These are phyloP conservation scores for Peromyscus melanophrys DNA, from an alignment of 2,797 vertebrate species.

Conservation along the genomic window DNA sequence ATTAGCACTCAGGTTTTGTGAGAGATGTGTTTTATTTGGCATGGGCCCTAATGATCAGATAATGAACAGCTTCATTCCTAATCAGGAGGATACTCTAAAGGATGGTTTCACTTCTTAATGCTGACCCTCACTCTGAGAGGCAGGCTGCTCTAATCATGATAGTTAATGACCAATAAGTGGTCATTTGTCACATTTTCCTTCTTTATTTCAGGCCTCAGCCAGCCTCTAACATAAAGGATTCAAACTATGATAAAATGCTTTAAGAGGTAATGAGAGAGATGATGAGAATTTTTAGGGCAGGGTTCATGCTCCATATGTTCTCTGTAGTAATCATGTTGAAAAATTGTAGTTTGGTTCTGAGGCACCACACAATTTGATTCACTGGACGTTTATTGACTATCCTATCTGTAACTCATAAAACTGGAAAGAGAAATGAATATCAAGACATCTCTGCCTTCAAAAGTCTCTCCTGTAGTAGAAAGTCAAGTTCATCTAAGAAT, in stretches of 20 bases:
- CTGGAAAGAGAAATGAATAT: slow-evolving; percentile 64
- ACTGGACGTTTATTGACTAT: slow-evolving; percentile 77
- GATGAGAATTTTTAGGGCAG: slow-evolving; percentile 80
- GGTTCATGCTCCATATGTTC: slow-evolving; percentile 83
- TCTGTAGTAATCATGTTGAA: slow-evolving; percentile 82
- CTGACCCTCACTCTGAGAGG: slow-evolving; percentile 81
- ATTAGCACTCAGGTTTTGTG: slow-evolving; percentile 55
- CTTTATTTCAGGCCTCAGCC: slow-evolving; percentile 74
- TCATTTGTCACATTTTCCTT: slow-evolving; percentile 83
- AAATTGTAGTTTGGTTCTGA: slow-evolving; percentile 78
- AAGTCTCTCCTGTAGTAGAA: not conserved
- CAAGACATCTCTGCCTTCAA: slow-evolving; percentile 14
- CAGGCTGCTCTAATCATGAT: slow-evolving; percentile 82
- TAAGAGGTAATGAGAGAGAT: slow-evolving; percentile 80
- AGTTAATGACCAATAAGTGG: slow-evolving; percentile 84
- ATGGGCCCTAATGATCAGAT: slow-evolving; percentile 66
- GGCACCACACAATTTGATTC: slow-evolving; percentile 70
- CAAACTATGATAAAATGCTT: slow-evolving; percentile 79
- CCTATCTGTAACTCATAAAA: slow-evolving; percentile 39
- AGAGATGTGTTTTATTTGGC: slow-evolving; percentile 77
- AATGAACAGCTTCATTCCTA: slow-evolving; percentile 71
- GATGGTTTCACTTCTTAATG: slow-evolving; percentile 75
- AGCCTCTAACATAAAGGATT: slow-evolving; percentile 79
- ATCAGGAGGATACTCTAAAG: slow-evolving; percentile 78
- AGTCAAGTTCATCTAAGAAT: slow-evolving; percentile 44